Evolutionary conservation across 2,113 vertebrate genomes (phyloP).

Genomic region (Gymnocephalus cernua): DNA sequence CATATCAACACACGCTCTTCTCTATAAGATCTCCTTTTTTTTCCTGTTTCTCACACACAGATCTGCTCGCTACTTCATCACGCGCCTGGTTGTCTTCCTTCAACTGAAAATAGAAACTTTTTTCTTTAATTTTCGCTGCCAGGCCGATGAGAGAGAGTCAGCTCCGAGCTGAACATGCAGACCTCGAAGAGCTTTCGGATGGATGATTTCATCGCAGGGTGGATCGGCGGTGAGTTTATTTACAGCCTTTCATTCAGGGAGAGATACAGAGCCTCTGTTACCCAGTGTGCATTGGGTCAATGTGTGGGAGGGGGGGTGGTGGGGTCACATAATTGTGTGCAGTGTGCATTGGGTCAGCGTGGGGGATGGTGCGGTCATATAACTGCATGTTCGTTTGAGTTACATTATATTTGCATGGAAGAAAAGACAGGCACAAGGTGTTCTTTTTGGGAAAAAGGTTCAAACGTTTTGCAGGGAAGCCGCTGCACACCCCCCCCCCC

Average conservation of each 20-base stretch:
- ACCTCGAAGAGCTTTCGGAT: slow-evolving; percentile 68
- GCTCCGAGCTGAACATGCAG: slow-evolving; percentile 54
- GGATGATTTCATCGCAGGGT: slow-evolving; percentile 86
- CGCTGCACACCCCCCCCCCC: neutral
- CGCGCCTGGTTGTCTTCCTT: no score
- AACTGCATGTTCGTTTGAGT: neutral
- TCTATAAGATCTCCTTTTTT: neutral
- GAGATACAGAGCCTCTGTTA: neutral
- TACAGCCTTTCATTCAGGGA: no score
- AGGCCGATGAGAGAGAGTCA: neutral
- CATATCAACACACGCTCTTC: slow-evolving; percentile 14
- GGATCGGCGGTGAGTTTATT: slow-evolving; percentile 83
- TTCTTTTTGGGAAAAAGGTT: no score
- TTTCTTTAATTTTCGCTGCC: neutral
- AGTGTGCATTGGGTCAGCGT: neutral
- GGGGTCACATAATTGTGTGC: neutral
- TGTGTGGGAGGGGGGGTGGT: neutral
- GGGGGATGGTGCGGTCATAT: neutral
- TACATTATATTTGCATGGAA: neutral
- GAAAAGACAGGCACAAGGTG: neutral
- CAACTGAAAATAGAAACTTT: neutral
- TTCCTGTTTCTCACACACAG: neutral
- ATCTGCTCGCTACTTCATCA: accelerated
- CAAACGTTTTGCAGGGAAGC: neutral
- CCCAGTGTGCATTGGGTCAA: neutral